Conservation (phyloP, 1,140 invertebrate genomes). For the Conus betulinus region DNA sequence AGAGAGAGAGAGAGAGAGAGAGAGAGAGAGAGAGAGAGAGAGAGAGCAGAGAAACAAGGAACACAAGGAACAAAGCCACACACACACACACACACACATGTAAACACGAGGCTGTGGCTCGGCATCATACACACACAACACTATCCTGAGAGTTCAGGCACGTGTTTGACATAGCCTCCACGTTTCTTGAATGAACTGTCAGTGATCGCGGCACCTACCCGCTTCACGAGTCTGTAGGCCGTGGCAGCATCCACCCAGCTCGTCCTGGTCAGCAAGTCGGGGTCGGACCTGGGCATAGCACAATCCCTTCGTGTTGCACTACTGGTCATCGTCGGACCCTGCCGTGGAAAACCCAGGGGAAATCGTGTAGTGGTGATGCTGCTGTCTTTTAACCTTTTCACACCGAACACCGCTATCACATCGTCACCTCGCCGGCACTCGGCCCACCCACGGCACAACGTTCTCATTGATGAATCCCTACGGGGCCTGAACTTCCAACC, state of each 20-base stretch:
- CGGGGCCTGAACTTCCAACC: constrained; percentile 33
- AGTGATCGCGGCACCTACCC: constrained; percentile 81
- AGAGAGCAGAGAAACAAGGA: background rate
- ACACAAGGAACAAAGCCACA: background rate
- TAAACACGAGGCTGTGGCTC: background rate
- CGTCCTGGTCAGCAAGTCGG: constrained; percentile 91
- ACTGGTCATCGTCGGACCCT: constrained; percentile 63
- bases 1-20: too few species aligned
- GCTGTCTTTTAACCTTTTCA: background rate
- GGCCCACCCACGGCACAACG: background rate
- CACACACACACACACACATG: too few species aligned
- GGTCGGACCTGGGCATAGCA: constrained; percentile 67
- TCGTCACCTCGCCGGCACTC: background rate
- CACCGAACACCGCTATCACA: background rate
- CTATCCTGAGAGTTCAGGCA: background rate
- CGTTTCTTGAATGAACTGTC: background rate
- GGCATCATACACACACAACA: background rate
- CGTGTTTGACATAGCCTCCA: background rate
- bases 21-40: too few species aligned
- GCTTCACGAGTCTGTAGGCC: constrained; percentile 92
- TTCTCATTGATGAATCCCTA: background rate
- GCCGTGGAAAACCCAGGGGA: background rate
- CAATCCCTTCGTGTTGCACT: constrained; percentile 56
- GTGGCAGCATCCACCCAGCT: constrained; percentile 94
- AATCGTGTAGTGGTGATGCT: constrained; percentile 19